Percentiles rank a stretch among this genome's conserved stretches.
These are phyloP conservation scores for Lacerta bilineata DNA, from an alignment of 2,797 vertebrate genomes.

Conservation along the genomic window DNA sequence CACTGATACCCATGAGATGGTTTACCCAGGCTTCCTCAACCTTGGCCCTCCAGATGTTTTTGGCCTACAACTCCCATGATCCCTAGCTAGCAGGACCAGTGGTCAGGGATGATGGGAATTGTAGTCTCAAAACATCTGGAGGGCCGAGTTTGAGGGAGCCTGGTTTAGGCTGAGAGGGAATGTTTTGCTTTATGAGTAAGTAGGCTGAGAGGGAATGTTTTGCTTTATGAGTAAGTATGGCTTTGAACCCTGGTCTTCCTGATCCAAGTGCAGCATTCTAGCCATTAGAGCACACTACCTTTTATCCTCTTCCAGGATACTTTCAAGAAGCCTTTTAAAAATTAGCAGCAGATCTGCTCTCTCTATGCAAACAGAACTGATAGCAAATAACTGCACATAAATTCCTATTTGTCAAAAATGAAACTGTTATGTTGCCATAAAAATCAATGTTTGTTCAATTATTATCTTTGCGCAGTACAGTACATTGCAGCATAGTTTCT, in stretches of 20 bases:
- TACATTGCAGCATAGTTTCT: conserved; percentile 76
- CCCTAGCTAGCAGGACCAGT: too few species aligned
- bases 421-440: conserved; percentile 82
- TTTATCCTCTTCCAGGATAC: neutral
- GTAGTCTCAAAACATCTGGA: too few species aligned
- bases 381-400: conserved; percentile 79
- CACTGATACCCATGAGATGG: neutral
- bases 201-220: too few species aligned
- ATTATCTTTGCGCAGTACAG: conserved; percentile 78
- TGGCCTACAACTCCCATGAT: too few species aligned
- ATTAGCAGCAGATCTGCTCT: conserved; percentile 56
- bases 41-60: too few species aligned
- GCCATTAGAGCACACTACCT: neutral
- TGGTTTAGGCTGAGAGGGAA: neutral
- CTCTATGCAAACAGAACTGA: conserved; percentile 56
- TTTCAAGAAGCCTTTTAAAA: conserved; percentile 30
- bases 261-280: neutral
- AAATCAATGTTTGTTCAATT: conserved; percentile 85
- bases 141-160: too few species aligned
- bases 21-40: neutral
- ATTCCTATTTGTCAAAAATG: conserved; percentile 80
- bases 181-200: neutral
- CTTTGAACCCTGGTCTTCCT: conserved; percentile 4
- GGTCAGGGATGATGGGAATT: too few species aligned
- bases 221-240: neutral